Percentiles rank a stretch among this genome's conserved stretches.
These are phyloP conservation scores for Sinosuthora webbiana DNA, from an alignment of 2,113 vertebrate species.

Conservation along the genomic window DNA sequence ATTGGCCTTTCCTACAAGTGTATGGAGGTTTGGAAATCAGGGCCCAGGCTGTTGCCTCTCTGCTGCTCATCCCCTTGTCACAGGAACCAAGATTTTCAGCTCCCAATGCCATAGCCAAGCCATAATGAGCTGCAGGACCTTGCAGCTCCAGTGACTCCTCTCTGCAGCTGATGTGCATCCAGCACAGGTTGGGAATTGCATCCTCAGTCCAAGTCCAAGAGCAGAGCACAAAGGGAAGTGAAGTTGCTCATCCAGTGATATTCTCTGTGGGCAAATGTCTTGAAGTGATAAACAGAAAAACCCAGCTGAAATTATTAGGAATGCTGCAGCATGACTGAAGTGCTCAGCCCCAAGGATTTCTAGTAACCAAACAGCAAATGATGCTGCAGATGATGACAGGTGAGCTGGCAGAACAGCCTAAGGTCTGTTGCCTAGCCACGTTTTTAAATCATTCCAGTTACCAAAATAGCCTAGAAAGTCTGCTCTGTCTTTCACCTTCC, in stretches of 20 bases:
- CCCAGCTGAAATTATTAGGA: background rate
- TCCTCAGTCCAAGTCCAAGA: background rate
- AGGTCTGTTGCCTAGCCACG: background rate
- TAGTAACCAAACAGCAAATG: background rate
- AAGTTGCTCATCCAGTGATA: background rate
- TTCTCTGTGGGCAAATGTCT: background rate
- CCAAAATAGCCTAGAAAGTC: conserved; percentile 15
- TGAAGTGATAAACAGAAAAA: background rate
- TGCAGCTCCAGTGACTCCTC: background rate
- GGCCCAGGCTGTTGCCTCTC: background rate
- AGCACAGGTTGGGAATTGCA: background rate
- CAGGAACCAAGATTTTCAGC: background rate
- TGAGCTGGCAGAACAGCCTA: conserved; percentile 15
- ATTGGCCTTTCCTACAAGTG: background rate
- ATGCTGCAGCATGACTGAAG: background rate
- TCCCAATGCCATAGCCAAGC: background rate
- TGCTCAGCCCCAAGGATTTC: background rate
- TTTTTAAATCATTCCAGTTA: conserved; percentile 11
- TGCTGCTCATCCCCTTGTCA: background rate
- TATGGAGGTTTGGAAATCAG: background rate
- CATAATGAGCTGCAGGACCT: background rate
- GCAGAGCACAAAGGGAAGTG: background rate
- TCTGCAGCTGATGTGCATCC: background rate
- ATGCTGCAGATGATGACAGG: background rate
- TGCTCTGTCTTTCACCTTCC: conserved; percentile 26